Evolutionary conservation across 2,113 vertebrate species (phyloP).

Genomic region (Chaetodon auriga): DNA sequence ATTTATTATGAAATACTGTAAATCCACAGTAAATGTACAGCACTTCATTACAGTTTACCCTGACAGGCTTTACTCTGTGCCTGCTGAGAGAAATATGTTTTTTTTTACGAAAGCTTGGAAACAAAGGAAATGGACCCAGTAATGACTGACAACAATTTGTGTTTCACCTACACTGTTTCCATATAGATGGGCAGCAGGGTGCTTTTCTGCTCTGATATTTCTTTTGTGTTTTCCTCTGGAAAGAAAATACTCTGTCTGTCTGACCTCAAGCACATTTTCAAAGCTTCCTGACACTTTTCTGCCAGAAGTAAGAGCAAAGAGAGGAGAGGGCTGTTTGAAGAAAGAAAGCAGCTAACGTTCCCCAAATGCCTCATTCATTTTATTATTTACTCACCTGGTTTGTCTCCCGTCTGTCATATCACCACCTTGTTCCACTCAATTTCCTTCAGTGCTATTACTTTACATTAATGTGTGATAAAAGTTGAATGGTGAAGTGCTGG

Average conservation of each 20-base stretch:
- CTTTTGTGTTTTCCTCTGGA: not conserved
- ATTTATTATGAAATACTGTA: too few relatives aligned
- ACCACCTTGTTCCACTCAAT: not conserved
- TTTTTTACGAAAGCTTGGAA: not conserved
- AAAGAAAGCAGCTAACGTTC: not conserved
- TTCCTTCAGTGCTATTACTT: not conserved
- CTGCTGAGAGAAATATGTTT: not conserved
- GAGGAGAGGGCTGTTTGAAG: not conserved
- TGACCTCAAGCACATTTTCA: not conserved
- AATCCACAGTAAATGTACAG: too few relatives aligned
- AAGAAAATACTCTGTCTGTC: not conserved
- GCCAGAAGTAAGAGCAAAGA: not conserved
- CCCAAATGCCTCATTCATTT: not conserved
- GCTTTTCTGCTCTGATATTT: not conserved
- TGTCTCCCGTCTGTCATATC: not conserved
- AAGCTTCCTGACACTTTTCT: not conserved
- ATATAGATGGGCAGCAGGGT: not conserved
- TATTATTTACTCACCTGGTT: not conserved
- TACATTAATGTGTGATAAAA: slow-evolving; percentile 3
- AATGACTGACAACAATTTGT: too few relatives aligned
- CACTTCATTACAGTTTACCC: too few relatives aligned
- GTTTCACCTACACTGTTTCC: not conserved
- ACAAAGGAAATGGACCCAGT: not conserved
- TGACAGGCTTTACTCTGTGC: not conserved
- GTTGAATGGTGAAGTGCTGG: not conserved